Conservation (phyloP, 2,113 vertebrate genomes). For the Heterotis niloticus region DNA sequence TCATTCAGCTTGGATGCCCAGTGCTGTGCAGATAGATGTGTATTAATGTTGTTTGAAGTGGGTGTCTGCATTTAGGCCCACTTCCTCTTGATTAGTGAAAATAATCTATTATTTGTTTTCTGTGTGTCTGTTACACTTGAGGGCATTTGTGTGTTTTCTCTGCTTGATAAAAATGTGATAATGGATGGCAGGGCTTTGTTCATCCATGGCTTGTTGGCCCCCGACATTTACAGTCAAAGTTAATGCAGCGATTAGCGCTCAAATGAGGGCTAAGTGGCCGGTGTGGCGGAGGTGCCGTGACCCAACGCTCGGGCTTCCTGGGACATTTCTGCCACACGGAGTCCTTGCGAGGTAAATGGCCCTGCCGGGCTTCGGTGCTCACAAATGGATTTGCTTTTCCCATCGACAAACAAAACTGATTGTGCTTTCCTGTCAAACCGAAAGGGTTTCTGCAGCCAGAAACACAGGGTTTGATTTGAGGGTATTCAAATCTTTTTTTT, state of each 20-base stretch:
- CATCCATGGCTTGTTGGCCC: slow-evolving; percentile 48
- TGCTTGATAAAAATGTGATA: slow-evolving; percentile 62
- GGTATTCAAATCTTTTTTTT: too few relatives aligned
- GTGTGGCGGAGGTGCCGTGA: too few relatives aligned
- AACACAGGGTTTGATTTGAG: too few relatives aligned
- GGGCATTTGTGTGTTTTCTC: slow-evolving; percentile 62
- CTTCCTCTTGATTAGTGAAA: slow-evolving; percentile 67
- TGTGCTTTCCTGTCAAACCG: too few relatives aligned
- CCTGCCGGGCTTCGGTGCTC: too few relatives aligned
- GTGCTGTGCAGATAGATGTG: neutral
- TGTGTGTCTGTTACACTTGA: slow-evolving; percentile 56
- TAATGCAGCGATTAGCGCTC: slow-evolving; percentile 53
- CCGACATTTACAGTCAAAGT: slow-evolving; percentile 56
- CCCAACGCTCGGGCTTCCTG: too few relatives aligned
- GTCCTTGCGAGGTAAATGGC: too few relatives aligned
- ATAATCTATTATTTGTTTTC: slow-evolving; percentile 67
- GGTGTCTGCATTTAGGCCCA: slow-evolving; percentile 61
- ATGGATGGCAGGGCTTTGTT: slow-evolving; percentile 47
- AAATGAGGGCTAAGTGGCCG: too few relatives aligned
- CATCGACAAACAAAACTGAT: too few relatives aligned
- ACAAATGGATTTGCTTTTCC: too few relatives aligned
- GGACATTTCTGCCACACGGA: too few relatives aligned
- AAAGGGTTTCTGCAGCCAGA: too few relatives aligned
- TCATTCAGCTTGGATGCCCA: slow-evolving; percentile 49
- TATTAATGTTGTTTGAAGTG: slow-evolving; percentile 31